phyloP scores from a whole-genome alignment of 2,113 vertebrate species.

The Apus apus region DNA sequence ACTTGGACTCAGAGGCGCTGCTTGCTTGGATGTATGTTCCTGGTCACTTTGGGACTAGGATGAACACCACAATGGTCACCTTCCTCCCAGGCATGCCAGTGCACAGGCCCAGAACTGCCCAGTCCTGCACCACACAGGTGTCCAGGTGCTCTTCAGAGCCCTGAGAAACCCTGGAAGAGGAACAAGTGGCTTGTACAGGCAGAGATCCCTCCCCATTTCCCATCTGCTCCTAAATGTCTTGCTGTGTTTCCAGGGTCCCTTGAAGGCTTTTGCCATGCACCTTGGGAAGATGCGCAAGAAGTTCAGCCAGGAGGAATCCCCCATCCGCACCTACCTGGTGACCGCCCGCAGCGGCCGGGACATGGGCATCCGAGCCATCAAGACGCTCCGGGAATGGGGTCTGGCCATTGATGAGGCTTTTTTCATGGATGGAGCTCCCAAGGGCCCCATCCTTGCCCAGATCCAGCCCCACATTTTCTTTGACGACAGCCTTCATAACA shows the following conservation, averaged over 20 bases:
- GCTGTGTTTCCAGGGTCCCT: conserved; percentile 66
- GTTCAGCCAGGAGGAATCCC: conserved; percentile 65
- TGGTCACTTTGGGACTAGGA: not conserved
- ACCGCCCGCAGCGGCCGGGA: conserved; percentile 62
- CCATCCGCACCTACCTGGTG: conserved; percentile 73
- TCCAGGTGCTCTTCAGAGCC: not conserved
- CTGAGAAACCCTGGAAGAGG: not conserved
- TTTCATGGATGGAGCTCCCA: conserved; percentile 78
- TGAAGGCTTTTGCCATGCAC: conserved; percentile 74
- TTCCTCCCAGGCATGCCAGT: not conserved
- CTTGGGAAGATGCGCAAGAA: conserved; percentile 73
- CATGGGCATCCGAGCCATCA: conserved; percentile 71
- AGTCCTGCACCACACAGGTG: not conserved
- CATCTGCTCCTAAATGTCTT: not conserved
- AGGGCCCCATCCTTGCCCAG: conserved; percentile 64
- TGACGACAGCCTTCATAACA: conserved; percentile 62
- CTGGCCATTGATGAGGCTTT: conserved; percentile 73
- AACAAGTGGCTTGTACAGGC: not conserved
- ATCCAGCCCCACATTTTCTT: conserved; percentile 79
- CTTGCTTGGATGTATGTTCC: not conserved
- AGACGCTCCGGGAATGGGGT: conserved; percentile 70
- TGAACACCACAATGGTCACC: not conserved
- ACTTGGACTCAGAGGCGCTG: not conserved
- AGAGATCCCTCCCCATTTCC: not conserved
- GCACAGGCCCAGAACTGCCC: not conserved